Evolutionary conservation across 2,888 invertebrate genomes (phyloP).

Genomic region (Carterocephalus palaemon): DNA sequence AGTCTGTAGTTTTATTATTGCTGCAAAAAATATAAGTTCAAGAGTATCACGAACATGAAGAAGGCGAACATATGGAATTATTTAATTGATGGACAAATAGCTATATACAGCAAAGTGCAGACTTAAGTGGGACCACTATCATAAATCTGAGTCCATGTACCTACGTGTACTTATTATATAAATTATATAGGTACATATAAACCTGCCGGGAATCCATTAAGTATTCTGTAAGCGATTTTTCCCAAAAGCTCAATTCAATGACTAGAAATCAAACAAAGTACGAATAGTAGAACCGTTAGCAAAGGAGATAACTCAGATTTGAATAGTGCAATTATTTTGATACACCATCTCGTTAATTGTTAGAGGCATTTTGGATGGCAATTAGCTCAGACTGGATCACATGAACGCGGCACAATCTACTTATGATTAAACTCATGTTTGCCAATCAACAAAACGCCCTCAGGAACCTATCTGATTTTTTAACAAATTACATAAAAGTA

Average conservation of each 20-base stretch:
- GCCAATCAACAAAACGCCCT: slow-evolving; percentile 33
- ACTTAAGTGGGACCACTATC: background rate
- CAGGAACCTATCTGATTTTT: background rate
- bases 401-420: slow-evolving; percentile 32
- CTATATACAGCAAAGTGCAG: background rate
- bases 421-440: slow-evolving; percentile 34
- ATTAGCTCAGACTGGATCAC: slow-evolving; percentile 29
- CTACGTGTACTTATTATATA: too few relatives aligned
- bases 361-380: slow-evolving; percentile 30
- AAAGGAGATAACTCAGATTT: slow-evolving; percentile 20
- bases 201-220: too few relatives aligned
- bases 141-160: background rate
- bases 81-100: background rate
- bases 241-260: background rate
- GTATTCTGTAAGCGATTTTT: too few relatives aligned
- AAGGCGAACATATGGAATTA: background rate
- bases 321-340: slow-evolving; percentile 25
- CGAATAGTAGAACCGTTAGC: too few relatives aligned
- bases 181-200: too few relatives aligned
- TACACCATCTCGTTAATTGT: slow-evolving; percentile 27
- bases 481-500: too few relatives aligned
- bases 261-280: too few relatives aligned
- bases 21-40: too few relatives aligned
- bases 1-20: slow-evolving; percentile 42
- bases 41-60: too few relatives aligned